A percentile compares a stretch with the other conserved stretches of the same genome.
Evolutionary conservation across 1,140 invertebrate genomes (phyloP).

Genomic region (Metopolophium dirhodum): DNA sequence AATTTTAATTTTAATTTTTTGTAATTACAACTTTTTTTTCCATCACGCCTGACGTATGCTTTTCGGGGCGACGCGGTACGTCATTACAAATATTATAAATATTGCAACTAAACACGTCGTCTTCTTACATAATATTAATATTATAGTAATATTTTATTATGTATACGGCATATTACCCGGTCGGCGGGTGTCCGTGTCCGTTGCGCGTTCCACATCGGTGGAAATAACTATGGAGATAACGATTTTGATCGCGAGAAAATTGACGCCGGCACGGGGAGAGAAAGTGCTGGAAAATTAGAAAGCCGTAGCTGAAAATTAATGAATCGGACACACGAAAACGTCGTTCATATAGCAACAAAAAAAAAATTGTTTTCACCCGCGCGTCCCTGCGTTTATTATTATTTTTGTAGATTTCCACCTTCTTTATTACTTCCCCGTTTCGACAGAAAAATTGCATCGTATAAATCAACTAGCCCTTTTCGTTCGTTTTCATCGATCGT

Average conservation of each 20-base stretch:
- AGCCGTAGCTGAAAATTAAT: not conserved
- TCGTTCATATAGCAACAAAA: not conserved
- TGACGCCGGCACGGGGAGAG: not conserved
- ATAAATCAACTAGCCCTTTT: not conserved
- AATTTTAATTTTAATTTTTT: not conserved
- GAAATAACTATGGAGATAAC: not conserved
- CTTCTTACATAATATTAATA: not conserved
- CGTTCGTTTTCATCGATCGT: not conserved
- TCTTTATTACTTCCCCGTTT: not conserved
- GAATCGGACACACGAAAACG: conserved; percentile 2
- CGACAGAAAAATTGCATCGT: not conserved
- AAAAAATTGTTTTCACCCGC: conserved; percentile 1
- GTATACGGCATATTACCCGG: not conserved
- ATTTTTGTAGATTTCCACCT: not conserved
- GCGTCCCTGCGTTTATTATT: not conserved
- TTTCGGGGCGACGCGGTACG: not conserved
- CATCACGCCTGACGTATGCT: not conserved
- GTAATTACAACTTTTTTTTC: not conserved
- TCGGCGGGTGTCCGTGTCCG: not conserved
- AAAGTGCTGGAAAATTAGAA: not conserved
- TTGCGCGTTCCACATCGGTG: not conserved
- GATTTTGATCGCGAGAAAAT: not conserved
- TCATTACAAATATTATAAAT: not conserved
- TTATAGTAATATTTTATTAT: not conserved
- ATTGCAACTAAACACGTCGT: not conserved